phyloP scores from a whole-genome alignment of 2,888 invertebrate genomes.

The Petrophora chlorosata region DNA sequence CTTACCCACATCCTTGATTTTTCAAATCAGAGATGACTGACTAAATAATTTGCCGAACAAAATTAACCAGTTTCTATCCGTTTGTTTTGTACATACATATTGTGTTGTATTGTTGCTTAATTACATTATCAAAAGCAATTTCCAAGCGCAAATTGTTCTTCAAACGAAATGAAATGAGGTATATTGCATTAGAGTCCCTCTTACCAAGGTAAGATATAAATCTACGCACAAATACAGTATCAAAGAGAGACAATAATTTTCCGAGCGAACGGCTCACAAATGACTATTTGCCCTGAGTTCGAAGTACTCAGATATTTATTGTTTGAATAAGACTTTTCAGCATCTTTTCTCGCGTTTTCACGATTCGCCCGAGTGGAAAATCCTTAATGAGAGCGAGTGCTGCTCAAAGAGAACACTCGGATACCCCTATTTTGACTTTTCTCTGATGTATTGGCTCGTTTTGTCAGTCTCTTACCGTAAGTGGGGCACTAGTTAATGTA shows the following conservation, averaged over 20 bases:
- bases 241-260: constrained; percentile 53
- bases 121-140: no score
- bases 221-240: constrained; percentile 12
- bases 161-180: no score
- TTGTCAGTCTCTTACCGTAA: constrained; percentile 14
- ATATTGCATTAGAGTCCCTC: no score
- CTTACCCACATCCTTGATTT: no score
- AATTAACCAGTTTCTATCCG: no score
- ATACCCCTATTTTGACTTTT: constrained; percentile 51
- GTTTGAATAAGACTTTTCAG: constrained; percentile 48
- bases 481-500: background rate
- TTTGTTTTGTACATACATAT: no score
- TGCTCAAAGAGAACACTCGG: constrained; percentile 58
- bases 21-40: no score
- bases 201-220: constrained; percentile 1
- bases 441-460: constrained; percentile 36
- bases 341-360: constrained; percentile 52
- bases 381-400: constrained; percentile 71
- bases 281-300: constrained; percentile 52
- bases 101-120: no score
- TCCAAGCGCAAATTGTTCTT: no score
- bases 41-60: no score
- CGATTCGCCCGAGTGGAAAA: constrained; percentile 62
- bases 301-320: constrained; percentile 48
- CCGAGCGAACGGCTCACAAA: constrained; percentile 51